These are phyloP conservation scores for Campoletis raptor DNA, from an alignment of 2,888 invertebrate species.

Conservation along the genomic window DNA sequence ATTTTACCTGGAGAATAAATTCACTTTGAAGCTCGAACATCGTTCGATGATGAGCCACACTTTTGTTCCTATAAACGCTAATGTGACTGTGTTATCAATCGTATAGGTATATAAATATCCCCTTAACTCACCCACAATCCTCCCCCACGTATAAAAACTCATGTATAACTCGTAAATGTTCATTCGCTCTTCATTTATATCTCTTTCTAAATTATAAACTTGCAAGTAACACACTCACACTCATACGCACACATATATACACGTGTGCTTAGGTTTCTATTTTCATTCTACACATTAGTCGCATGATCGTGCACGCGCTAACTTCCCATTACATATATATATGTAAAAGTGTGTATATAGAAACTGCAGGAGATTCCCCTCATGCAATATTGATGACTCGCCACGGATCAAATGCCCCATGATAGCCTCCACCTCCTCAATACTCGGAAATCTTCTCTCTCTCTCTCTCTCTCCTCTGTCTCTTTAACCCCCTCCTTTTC, in stretches of 20 bases:
- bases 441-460: slow-evolving; percentile 59
- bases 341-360: slow-evolving; percentile 29
- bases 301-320: slow-evolving; percentile 79
- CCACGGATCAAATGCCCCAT: slow-evolving; percentile 83
- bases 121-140: slow-evolving; percentile 3
- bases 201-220: slow-evolving; percentile 66
- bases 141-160: slow-evolving; percentile 14
- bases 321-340: slow-evolving; percentile 27
- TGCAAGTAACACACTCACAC: slow-evolving; percentile 19
- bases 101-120: slow-evolving; percentile 51
- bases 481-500: slow-evolving; percentile 19
- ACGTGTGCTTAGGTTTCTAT: slow-evolving; percentile 70
- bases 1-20: background rate
- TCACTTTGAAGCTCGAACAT: background rate
- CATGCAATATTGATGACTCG: slow-evolving; percentile 85
- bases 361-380: slow-evolving; percentile 76
- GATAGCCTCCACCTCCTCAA: slow-evolving; percentile 78
- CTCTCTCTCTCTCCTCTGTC: slow-evolving; percentile 51
- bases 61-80: background rate
- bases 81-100: slow-evolving; percentile 46
- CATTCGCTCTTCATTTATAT: slow-evolving; percentile 53
- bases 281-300: slow-evolving; percentile 82
- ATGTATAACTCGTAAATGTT: slow-evolving; percentile 57
- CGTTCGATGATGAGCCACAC: background rate
- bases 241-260: too few species aligned